These are phyloP conservation scores for Drosophila miranda DNA, from an alignment of 1,140 invertebrate genomes.

Conservation along the genomic window DNA sequence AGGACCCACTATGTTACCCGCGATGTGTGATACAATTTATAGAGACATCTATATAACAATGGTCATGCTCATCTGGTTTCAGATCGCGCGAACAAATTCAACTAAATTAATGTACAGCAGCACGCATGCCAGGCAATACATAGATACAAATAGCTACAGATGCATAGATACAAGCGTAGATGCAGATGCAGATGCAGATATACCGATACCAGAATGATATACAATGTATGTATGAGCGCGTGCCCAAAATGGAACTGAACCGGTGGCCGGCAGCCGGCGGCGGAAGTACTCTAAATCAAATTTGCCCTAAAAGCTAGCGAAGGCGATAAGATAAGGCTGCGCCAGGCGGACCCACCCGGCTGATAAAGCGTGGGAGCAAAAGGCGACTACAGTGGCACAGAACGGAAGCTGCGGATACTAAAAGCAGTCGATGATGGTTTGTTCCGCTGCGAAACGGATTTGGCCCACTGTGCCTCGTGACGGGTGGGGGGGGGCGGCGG, in stretches of 20 bases:
- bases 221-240: constrained; percentile 30
- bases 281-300: constrained; percentile 76
- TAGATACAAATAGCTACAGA: too few species aligned
- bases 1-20: constrained; percentile 3
- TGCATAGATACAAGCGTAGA: constrained; percentile 22
- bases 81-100: constrained; percentile 78
- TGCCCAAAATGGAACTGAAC: constrained; percentile 15
- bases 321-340: constrained; percentile 65
- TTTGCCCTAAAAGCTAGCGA: constrained; percentile 44
- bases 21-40: constrained; percentile 66
- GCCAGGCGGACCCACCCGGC: constrained; percentile 18
- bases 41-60: constrained; percentile 60
- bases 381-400: neutral
- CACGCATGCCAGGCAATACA: constrained; percentile 62
- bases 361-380: constrained; percentile 18
- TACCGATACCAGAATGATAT: constrained; percentile 14
- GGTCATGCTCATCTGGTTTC: constrained; percentile 73
- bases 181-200: constrained; percentile 21
- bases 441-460: neutral
- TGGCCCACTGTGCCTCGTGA: constrained; percentile 50
- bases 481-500: neutral
- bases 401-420: constrained; percentile 21
- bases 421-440: neutral
- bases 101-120: constrained; percentile 75
- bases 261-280: constrained; percentile 1